A percentile compares a stretch with the other conserved stretches of the same genome.
Evolutionary conservation across 2,888 invertebrate species (phyloP).

Genomic region (Andrena hattorfiana): DNA sequence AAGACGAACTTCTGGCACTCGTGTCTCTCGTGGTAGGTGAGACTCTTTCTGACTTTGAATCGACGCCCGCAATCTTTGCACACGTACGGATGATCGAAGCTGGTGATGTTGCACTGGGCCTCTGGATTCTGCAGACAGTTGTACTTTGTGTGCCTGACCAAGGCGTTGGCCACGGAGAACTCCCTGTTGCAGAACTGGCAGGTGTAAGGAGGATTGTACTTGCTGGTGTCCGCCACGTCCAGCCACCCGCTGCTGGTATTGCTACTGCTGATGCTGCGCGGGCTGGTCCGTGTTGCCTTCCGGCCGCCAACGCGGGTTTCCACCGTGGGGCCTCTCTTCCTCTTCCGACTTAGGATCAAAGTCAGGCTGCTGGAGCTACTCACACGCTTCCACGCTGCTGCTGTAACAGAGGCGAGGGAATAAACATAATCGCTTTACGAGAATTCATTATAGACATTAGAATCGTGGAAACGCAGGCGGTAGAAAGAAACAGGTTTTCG

Average conservation of each 20-base stretch:
- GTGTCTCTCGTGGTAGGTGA: constrained; percentile 39
- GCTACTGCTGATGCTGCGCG: background rate
- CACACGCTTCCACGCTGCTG: background rate
- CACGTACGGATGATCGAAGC: fast-evolving
- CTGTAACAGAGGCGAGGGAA: background rate
- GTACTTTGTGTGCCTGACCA: background rate
- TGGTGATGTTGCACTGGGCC: fast-evolving
- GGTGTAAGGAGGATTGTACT: fast-evolving
- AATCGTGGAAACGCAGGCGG: no score
- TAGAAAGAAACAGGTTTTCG: no score
- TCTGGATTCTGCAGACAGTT: constrained; percentile 36
- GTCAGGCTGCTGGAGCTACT: no score
- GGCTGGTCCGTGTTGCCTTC: background rate
- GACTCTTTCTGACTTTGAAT: background rate
- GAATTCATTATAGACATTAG: no score
- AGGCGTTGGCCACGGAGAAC: fast-evolving
- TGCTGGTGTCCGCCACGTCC: background rate
- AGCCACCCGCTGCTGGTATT: background rate
- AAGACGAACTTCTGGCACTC: background rate
- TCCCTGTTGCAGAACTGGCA: background rate
- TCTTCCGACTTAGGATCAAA: fast-evolving
- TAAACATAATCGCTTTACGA: no score
- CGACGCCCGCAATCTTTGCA: constrained; percentile 14
- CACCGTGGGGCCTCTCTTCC: no score
- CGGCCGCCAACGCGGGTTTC: background rate